Evolutionary conservation across 2,888 invertebrate genomes (phyloP), one percentile per base, ranked within the genome.

Genomic region (Siphlonurus alternatus): DNA sequence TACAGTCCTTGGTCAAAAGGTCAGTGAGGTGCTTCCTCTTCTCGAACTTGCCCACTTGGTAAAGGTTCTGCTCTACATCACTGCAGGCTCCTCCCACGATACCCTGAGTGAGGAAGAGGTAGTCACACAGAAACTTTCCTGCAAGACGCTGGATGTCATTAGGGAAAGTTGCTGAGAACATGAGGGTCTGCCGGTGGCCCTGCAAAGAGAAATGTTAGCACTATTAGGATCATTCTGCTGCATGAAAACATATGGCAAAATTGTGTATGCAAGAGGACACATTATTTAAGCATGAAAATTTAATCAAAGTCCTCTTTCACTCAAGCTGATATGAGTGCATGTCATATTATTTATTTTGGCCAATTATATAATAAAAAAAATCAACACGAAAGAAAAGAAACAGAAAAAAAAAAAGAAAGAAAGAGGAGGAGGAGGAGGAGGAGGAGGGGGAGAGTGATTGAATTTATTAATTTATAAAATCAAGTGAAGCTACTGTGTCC

Each of bases 1-100:
- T 23, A 61, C 25, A 18, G n/a, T 61, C 19, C 24, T n/a, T 19
- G 56, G 79, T 77, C 15, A 93, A 75, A 15, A 92, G 76, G 66
- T 86, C 84, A 66, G 85, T 78, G 0, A 97, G 77, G 70, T 86
- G 87, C 0, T 81, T 78, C 66, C 87, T 82, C 71, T 95, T 96
- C 60, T 87, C 84, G 54, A 83, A 83, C 67, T 85, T 84, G 1
- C 80, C 76, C 0, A 89, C 86, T 72, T 88, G 79, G 60, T 81
- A 77, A 70, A 93, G 84, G 1, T 78, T 79, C 74, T 98, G 98
- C 64, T 87, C 83, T 0, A 98, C 94, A 75, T 98, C 96, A 0
- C 85, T 74, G 71, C 93, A 94, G 5, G 97, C 97, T 1, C 93
- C 91, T 0, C 98, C 98, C 0, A 98, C 87, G 10, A 90, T 85